Evolutionary conservation across 1,140 invertebrate species (phyloP).

Genomic region (Nasonia vitripennis): DNA sequence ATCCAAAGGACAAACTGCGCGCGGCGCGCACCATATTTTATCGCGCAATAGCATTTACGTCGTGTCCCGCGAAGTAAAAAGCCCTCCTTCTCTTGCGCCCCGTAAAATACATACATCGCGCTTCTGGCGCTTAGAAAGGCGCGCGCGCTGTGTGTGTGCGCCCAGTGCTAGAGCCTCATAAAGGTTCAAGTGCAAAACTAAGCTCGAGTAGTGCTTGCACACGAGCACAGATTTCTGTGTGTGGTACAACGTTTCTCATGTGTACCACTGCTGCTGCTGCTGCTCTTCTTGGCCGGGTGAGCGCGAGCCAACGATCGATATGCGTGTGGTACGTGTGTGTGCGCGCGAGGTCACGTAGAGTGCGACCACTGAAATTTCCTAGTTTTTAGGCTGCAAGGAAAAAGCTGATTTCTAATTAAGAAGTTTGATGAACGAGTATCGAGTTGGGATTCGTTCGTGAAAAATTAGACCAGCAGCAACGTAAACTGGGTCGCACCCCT

Average conservation of each 20-base stretch:
- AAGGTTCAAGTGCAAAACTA: slow-evolving; percentile 30
- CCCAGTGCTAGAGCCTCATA: background rate
- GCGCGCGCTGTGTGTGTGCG: too few species aligned
- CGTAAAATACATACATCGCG: background rate
- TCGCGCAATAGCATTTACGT: slow-evolving; percentile 23
- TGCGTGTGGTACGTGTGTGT: background rate
- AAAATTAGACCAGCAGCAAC: too few species aligned
- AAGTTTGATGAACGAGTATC: too few species aligned
- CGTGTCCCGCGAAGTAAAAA: slow-evolving; percentile 22
- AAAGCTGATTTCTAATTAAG: too few species aligned
- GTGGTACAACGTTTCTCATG: background rate
- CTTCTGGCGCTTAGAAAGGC: background rate
- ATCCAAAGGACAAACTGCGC: background rate
- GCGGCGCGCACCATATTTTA: slow-evolving; percentile 17
- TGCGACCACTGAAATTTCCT: too few species aligned
- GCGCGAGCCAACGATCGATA: background rate
- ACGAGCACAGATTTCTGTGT: background rate
- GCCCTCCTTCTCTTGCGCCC: background rate
- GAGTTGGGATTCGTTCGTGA: too few species aligned
- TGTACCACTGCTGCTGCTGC: background rate
- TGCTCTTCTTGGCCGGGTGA: background rate
- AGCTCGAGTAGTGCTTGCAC: background rate
- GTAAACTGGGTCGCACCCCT: too few species aligned
- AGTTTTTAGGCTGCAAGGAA: too few species aligned
- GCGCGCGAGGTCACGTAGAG: too few species aligned